Conservation (phyloP, 2,113 vertebrate species). For the Gallinago media region DNA sequence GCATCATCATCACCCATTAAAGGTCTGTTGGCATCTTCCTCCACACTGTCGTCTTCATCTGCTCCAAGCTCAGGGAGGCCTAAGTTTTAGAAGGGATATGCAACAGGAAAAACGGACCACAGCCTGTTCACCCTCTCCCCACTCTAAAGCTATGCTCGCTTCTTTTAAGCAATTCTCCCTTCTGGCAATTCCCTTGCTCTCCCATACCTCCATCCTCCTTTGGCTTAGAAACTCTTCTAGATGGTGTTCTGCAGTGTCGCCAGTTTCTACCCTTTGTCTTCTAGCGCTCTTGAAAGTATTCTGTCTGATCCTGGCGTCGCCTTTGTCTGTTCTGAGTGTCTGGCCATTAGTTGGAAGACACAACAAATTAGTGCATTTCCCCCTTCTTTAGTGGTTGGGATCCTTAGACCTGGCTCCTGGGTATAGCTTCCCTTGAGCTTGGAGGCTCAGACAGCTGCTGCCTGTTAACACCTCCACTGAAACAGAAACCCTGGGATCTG, state of each 20-base stretch:
- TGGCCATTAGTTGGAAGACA: slow-evolving; percentile 69
- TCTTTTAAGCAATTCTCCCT: slow-evolving; percentile 27
- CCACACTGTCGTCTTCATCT: slow-evolving; percentile 21
- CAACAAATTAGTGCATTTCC: slow-evolving; percentile 62
- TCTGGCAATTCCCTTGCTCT: slow-evolving; percentile 44
- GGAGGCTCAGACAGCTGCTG: not conserved
- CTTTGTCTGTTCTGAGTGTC: slow-evolving; percentile 66
- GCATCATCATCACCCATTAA: slow-evolving; percentile 85
- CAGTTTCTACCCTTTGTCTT: slow-evolving; percentile 66
- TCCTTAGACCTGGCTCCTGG: not conserved
- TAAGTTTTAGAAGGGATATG: slow-evolving; percentile 13
- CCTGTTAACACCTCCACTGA: not conserved
- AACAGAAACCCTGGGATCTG: not conserved
- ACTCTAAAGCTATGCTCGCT: not conserved
- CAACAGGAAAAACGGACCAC: not conserved
- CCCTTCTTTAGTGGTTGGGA: not conserved
- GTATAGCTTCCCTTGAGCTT: not conserved
- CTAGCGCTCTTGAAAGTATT: slow-evolving; percentile 55
- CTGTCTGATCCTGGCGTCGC: slow-evolving; percentile 52
- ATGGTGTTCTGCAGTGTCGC: slow-evolving; percentile 39
- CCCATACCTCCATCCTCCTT: slow-evolving; percentile 62
- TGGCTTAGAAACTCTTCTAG: slow-evolving; percentile 66
- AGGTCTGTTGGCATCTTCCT: slow-evolving; percentile 87
- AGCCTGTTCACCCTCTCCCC: not conserved
- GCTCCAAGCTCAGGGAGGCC: slow-evolving; percentile 78